Base-by-base conservation (phyloP, 2,888 invertebrate species). In the Aporophyla lueneburgensis region DNA sequence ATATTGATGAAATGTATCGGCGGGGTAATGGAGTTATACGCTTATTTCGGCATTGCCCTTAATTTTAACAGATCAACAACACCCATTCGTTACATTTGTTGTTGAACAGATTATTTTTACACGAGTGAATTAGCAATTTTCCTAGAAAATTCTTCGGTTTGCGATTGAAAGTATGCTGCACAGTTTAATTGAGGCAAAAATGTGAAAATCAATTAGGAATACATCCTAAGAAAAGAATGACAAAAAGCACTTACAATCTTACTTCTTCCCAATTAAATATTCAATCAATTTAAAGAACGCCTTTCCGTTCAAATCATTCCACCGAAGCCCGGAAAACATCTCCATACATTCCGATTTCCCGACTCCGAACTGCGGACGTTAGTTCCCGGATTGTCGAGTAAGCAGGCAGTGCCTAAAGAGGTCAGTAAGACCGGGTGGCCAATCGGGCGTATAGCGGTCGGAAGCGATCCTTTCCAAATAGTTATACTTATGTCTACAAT, bases 401-500 rank as follows among this genome's bases (percentile, higher is more conserved):
- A 79, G 83, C 85, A 84, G 68, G 33, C 49, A 49, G 12, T 24
- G 27, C 67, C 54, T 59, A 76, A 71, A 27, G 75, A 77, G 83
- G 85, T 80, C 85, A 71, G 66, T 43, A 24, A 69, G 72, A 54
- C 40, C 68, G 71, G 58, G 40, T 51, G 43, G 16, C 74, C 74
- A 71, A 80, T 86, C 78, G 81, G 21, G 56, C 86, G 68, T 78
- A 76, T 81, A 85, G 85, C 77, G 69, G 75, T 63, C 63, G 88
- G 81, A 88, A 83, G 81, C 78, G 83, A 77, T 72, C 75, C 77
- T 54, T 56, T 81, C 74, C 74, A 83, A 86, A 85, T 81, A 74
- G 74, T 80, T 79, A 82, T 78, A 72, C 68, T 74, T 66, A 75
- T 58, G 61, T 82, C 67, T 81, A 75, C 72, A 80, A 81, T 76